Conservation (phyloP, 2,113 vertebrate genomes). For the Ictidomys tridecemlineatus region DNA sequence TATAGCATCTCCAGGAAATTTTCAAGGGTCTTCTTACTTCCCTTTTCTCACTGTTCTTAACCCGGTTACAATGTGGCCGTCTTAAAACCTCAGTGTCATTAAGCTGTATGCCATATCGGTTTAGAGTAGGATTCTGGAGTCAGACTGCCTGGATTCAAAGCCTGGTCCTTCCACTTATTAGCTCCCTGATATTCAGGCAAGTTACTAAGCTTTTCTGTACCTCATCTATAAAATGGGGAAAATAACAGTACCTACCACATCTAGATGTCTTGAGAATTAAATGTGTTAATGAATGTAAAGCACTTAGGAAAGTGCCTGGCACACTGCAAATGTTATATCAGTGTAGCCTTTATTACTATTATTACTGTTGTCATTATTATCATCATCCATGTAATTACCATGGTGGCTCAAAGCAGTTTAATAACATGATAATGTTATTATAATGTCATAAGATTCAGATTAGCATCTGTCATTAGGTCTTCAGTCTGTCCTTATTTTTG, state of each 20-base stretch:
- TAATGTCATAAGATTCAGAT: constrained; percentile 52
- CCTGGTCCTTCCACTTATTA: neutral
- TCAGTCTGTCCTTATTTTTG: constrained; percentile 51
- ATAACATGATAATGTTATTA: constrained; percentile 46
- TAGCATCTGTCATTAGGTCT: constrained; percentile 68
- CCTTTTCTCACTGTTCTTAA: neutral
- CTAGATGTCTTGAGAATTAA: constrained; percentile 58
- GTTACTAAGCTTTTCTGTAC: neutral
- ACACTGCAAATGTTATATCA: constrained; percentile 11
- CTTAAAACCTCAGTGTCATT: neutral
- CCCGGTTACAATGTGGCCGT: neutral
- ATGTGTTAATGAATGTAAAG: constrained; percentile 50
- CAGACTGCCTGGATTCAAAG: neutral
- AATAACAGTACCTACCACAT: neutral
- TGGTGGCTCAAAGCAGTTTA: constrained; percentile 58
- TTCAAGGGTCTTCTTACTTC: neutral
- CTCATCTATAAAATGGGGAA: constrained; percentile 19
- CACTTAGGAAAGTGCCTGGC: constrained; percentile 35
- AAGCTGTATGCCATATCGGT: neutral
- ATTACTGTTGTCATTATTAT: constrained; percentile 48
- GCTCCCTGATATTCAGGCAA: neutral
- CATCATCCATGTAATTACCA: constrained; percentile 46
- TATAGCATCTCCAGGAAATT: neutral
- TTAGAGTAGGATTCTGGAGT: neutral
- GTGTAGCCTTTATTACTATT: constrained; percentile 20